Base-by-base conservation (phyloP, 2,888 invertebrate genomes). In the Melikaiella ostensackeni region DNA sequence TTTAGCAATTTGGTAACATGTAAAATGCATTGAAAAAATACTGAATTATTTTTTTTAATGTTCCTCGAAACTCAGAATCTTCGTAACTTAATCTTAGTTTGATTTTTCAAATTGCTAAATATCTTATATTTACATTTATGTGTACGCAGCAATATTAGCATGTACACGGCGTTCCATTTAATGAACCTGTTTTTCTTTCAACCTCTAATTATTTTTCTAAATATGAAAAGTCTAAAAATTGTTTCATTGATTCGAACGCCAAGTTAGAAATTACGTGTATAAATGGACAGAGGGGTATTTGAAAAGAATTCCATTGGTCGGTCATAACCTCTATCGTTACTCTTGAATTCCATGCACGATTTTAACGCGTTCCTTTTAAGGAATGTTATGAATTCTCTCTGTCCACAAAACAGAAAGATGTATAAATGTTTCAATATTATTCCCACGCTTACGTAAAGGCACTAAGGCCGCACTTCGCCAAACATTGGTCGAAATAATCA, bases 371-470 rank as follows among this genome's bases (percentile, higher is more conserved):
- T 46, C 55, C 55, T 50, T 59, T 55, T 16, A 77, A 38, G 13
- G 57, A 57, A 24, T 57, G 24, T 24, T 24, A 6, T 13, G 8
- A 46, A 35, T 2, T 88, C 86, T 88, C 87, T 88, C 88, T 90
- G 88, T 90, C 86, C 89, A 88, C 79, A 75, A 77, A 83, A 85
- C 77, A 74, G 80, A 84, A 86, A 87, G 82, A 88, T 90, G 88
- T 91, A 88, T 91, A 89, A 88, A 88, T 91, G 91, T 91, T 91
- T 91, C 91, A 89, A 89, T 91, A 91, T 91, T 87, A 91, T 89
- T 89, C 88, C 90, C 91, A 91, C 91, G 91, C 91, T 91, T 91
- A 91, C 89, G 91, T 91, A 89, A 91, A 87, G 91, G 91, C 91
- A 91, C 91, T 89, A 88, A 90, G 90, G 91, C 91, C 91, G 91